Evolutionary conservation across 2,113 vertebrate species (phyloP), one percentile per base, ranked within the genome.

Genomic region (Gnathochromis pfefferi): DNA sequence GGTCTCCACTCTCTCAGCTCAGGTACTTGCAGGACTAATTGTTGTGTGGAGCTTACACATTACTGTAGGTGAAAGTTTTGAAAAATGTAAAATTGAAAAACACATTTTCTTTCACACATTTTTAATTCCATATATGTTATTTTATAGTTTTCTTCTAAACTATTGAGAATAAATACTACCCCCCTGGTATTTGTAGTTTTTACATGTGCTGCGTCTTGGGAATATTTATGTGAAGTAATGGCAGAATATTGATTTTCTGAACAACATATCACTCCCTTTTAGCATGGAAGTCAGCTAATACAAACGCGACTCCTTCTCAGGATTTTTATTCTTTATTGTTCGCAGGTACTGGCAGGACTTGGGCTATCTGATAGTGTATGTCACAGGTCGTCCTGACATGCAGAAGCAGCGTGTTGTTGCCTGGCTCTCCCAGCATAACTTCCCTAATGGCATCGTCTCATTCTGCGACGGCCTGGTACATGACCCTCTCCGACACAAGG

Each of bases 401-500:
- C 99, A 99, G 96, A 99, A 99, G 97, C 99, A 99, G 95, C 97
- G 98, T 9, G 99, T 99, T 96, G 99, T 99, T 73, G 98, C 98
- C 0, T 99, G 99, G 99, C 97, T 99, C 65, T 98, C 98, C 28
- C 99, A 99, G 95, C 99, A 99, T 95, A 99, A 99, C 95, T 99
- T 99, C 88, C 99, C 99, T 65, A 98, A 99, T 0, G 99, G 99
- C 9, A 96, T 99, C 3, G 98, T 99, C 80, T 99, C 98, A 81
- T 99, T 99, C 96, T 99, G 98, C 1, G 99, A 99, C 0, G 98
- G 99, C 65, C 96, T 99, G 47, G 99, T 99, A 2, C 99, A 99
- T 2, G 99, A 99, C 95, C 99, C 99, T 0, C 97, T 99, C 81
- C 94, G 99, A 42, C 99, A 99, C 96, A 99, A 99, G 90, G 97